Percentiles rank a stretch among this genome's conserved stretches.
phyloP scores from a whole-genome alignment of 2,797 vertebrate genomes.

The Enteromius anoplus region DNA sequence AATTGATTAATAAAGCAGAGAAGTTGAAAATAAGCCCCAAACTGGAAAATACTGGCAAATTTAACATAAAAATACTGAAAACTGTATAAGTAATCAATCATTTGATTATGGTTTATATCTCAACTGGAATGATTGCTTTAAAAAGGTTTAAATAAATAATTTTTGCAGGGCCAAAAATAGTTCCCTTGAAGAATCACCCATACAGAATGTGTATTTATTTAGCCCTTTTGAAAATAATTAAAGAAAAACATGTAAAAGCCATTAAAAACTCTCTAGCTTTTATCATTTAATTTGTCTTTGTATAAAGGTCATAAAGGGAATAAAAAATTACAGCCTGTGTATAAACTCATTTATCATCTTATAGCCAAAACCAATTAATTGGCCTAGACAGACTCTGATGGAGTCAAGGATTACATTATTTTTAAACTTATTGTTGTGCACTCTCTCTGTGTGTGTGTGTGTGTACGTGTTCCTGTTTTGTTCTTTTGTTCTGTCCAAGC shows the following conservation, averaged over 20 bases:
- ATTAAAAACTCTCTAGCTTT: constrained; percentile 31
- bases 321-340: constrained; percentile 43
- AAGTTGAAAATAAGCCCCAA: background rate
- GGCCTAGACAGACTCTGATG: constrained; percentile 50
- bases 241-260: constrained; percentile 37
- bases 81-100: no score
- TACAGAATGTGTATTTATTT: constrained; percentile 22
- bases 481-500: constrained; percentile 52
- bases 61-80: no score
- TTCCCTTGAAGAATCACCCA: background rate
- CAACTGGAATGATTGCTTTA: background rate
- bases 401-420: constrained; percentile 53
- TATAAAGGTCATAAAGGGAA: constrained; percentile 45
- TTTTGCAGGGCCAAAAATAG: background rate
- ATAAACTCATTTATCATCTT: constrained; percentile 57
- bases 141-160: background rate
- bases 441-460: constrained; percentile 1
- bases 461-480: constrained; percentile 26
- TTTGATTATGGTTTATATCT: background rate
- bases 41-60: background rate
- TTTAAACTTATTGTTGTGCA: constrained; percentile 44
- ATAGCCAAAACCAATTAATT: constrained; percentile 56
- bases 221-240: constrained; percentile 36
- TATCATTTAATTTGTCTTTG: constrained; percentile 47
- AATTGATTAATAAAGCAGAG: background rate